Conservation (phyloP, 2,113 vertebrate genomes). For the Pleuronectes platessa region DNA sequence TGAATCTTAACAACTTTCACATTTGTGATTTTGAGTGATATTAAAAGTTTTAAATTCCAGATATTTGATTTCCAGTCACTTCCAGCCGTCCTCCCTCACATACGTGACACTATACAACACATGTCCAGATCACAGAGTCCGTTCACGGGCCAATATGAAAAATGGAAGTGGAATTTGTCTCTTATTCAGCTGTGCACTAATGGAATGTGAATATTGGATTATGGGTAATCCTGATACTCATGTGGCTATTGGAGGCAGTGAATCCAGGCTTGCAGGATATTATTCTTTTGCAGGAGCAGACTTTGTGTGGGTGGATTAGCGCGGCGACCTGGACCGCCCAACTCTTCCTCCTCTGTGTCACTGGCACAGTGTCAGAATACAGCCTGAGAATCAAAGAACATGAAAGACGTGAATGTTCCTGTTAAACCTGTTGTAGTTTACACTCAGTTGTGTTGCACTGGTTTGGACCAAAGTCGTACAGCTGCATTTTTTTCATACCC, state of each 20-base stretch:
- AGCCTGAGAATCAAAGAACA: conserved; percentile 60
- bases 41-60: too few relatives aligned
- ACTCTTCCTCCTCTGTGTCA: conserved; percentile 55
- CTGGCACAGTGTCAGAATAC: conserved; percentile 62
- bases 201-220: conserved; percentile 85
- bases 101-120: neutral
- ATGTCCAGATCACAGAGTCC: conserved; percentile 14
- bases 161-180: conserved; percentile 62
- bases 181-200: conserved; percentile 74
- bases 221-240: conserved; percentile 77
- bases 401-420: conserved; percentile 44
- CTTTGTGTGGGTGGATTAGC: conserved; percentile 80
- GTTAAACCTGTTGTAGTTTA: conserved; percentile 31
- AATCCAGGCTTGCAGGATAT: conserved; percentile 80
- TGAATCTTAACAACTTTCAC: too few relatives aligned
- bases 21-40: too few relatives aligned
- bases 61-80: too few relatives aligned
- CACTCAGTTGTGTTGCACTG: neutral
- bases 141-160: conserved; percentile 36
- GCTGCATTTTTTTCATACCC: too few relatives aligned
- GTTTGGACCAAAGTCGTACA: neutral
- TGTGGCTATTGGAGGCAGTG: conserved; percentile 66
- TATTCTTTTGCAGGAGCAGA: conserved; percentile 78
- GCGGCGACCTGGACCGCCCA: conserved; percentile 47
- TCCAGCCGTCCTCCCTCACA: too few relatives aligned